These are phyloP conservation scores for Serrognathus titanus DNA, from an alignment of 2,888 invertebrate genomes.

Conservation along the genomic window DNA sequence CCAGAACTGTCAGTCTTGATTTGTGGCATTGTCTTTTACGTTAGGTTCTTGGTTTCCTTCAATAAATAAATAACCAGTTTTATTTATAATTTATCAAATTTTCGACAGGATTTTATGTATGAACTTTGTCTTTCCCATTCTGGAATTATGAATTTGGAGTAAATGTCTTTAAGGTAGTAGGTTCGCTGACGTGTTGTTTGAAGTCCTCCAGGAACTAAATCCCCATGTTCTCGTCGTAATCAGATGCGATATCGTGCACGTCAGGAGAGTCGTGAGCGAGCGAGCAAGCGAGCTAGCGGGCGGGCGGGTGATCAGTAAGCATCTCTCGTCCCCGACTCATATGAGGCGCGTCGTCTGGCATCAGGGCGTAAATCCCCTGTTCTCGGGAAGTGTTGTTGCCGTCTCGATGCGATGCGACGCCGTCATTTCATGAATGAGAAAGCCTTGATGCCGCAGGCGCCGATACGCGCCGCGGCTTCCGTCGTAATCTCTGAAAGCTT, in stretches of 20 bases:
- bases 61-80: too few relatives aligned
- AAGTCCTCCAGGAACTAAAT: too few relatives aligned
- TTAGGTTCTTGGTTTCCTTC: too few relatives aligned
- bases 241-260: not conserved
- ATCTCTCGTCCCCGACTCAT: constrained; percentile 5
- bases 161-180: too few relatives aligned
- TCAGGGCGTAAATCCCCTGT: not conserved
- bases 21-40: too few relatives aligned
- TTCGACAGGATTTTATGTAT: too few relatives aligned
- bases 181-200: too few relatives aligned
- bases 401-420: constrained; percentile 13
- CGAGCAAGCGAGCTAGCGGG: not conserved
- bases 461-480: constrained; percentile 32
- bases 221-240: not conserved
- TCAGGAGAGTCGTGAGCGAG: not conserved
- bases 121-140: too few relatives aligned
- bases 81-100: too few relatives aligned
- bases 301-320: constrained; percentile 1
- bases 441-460: constrained; percentile 29
- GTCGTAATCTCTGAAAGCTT: constrained; percentile 32
- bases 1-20: too few relatives aligned
- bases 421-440: constrained; percentile 22
- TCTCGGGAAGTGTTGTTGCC: constrained; percentile 4
- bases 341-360: constrained; percentile 2
- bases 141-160: too few relatives aligned